Evolutionary conservation across 2,888 invertebrate genomes (phyloP), one percentile per base, ranked within the genome.

Genomic region (Julus scanicus): DNA sequence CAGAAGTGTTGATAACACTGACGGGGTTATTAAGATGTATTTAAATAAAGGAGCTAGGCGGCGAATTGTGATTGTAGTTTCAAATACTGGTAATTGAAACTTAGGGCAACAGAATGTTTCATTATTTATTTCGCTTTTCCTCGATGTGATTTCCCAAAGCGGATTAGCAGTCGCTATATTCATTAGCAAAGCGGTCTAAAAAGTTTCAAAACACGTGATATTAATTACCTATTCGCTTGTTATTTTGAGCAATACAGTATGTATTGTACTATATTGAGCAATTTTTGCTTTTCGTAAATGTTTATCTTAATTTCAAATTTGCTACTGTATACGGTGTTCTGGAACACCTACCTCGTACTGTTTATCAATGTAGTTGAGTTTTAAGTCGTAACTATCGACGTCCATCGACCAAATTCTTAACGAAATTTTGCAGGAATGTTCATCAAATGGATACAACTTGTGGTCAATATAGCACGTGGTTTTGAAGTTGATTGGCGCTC

Each of bases 401-500:
- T 4, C 8, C 37, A 80, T 37, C 13, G 80, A 80, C 88, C 88
- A 88, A 9, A 84, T 8, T 49, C 88, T 49, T 13, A 88, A 48
- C 17, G 48, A 39, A 49, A 88, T 84, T 29, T 83, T 40, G 37
- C 88, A 88, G 44, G 39, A 9, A n/a, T 88, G 88, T 88, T 88
- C 84, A 37, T 88, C 88, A 17, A 88, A 88, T 39, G 88, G 88
- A 88, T 48, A 88, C 13, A 48, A 84, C 88, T 83, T 88, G 88
- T 88, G 88, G 11, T 88, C 84, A 15, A 88, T 88, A 29, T 48
- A 29, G 15, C 88, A 88, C 15, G 88, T 17, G 37, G 40, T 88
- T 49, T 49, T 15, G 17, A 84, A 53, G 48, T 49, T 84, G 8
- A 80, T 13, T 20, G 88, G 88, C 17, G 88, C 49, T 13, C 15